A percentile compares a stretch with the other conserved stretches of the same genome.
Conservation (phyloP, 2,797 vertebrate genomes). For the Onychomys arenicola region DNA sequence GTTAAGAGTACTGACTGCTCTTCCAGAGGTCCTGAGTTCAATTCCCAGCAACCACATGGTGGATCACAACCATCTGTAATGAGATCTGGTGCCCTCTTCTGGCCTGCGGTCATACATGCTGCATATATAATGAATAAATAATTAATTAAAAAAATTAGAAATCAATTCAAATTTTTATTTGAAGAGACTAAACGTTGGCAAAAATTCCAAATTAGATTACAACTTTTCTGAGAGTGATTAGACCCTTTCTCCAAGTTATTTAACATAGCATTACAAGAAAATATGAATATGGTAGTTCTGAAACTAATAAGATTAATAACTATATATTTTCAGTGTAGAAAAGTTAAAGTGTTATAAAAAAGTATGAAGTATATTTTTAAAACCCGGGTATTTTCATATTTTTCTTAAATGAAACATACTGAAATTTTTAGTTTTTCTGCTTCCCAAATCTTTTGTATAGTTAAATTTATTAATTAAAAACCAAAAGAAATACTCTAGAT, state of each 20-base stretch:
- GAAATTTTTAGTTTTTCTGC: background rate
- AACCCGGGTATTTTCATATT: conserved; percentile 33
- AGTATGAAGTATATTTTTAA: background rate
- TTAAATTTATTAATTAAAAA: conserved; percentile 35
- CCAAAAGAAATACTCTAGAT: conserved; percentile 30
- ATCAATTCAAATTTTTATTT: conserved; percentile 48
- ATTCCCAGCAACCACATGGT: no score
- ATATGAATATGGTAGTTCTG: conserved; percentile 28
- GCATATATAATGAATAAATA: no score
- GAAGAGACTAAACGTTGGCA: background rate
- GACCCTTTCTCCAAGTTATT: conserved; percentile 22
- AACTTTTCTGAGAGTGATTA: conserved; percentile 40
- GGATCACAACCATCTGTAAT: no score
- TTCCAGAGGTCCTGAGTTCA: no score
- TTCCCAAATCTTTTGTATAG: background rate
- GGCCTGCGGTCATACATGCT: no score
- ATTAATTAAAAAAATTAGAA: no score
- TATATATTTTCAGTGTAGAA: conserved; percentile 1
- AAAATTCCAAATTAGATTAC: conserved; percentile 34
- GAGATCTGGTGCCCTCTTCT: no score
- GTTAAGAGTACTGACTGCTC: no score
- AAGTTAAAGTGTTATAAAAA: background rate
- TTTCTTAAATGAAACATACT: conserved; percentile 20
- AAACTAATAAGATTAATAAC: conserved; percentile 35
- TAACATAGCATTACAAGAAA: background rate